Evolutionary conservation across 35 echinoderm and acorn worm genomes (phyloP), one percentile per base, ranked within the genome.

Genomic region (Amphiura filiformis): DNA sequence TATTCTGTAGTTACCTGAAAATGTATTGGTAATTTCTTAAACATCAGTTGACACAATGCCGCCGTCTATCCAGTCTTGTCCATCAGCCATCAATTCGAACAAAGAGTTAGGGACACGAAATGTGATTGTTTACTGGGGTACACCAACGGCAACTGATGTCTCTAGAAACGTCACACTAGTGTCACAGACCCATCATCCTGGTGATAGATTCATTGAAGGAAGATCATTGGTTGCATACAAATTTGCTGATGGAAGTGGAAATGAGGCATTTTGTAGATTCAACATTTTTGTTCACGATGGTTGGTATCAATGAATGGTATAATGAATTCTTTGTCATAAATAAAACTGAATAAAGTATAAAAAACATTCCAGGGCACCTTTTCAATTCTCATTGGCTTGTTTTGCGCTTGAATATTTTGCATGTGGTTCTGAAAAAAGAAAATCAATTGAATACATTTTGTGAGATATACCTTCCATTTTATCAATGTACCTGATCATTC

Each of bases 131-230:
- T 57, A 34, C 40, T 89, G 87, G 87, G 61, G 44, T 13, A 80
- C 77, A 37, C 95, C 95, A 18, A 88, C 91, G 13, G 95, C 95
- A 7, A 76, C 88, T 35, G 95, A 97, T 44, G 75, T 82, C 23
- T 93, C 91, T 65, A 91, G 95, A 52, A 30, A 36, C 9, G 84
- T 33, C 12, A 79, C 42, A 64, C 44, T 85, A 11, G 36, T 47
- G 0, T 52, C 39, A 31, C 57, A 37, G 41, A 76, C 91, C 13
- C 39, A 88, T 57, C 38, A 1, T 13, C 75, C 94, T 33, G 91
- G 91, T 18, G 84, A 89, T 41, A 84, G 37, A 7, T 97, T 97
- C 81, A 31, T 32, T 13, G 75, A 88, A 36, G 91, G 88, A 34
- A 75, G 44, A 13, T 84, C 95, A 0, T 75, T 37, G 36, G 91